Base-by-base conservation (phyloP, 2,113 vertebrate species). In the Ivindomyrus marchei region DNA sequence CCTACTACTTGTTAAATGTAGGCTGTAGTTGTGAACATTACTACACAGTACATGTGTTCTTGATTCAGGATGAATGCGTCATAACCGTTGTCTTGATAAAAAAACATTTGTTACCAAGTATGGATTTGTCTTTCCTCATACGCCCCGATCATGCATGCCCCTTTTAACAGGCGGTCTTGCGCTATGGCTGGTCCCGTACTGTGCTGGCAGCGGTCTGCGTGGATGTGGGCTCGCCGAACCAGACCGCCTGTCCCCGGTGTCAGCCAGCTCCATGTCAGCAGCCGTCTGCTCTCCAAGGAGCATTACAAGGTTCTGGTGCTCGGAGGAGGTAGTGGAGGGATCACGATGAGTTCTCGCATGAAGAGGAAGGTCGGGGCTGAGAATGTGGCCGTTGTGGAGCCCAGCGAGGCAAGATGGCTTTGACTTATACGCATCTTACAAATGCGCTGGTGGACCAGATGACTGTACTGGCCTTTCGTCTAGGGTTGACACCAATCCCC, bases 301-400 rank as follows among this genome's bases (percentile, higher is more conserved):
- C 95, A 98, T 91, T 97, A 97, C 88, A 97, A 98, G 92, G 96
- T 99, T 1, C 95, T 99, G 0, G 98, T 99, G 77, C 93, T 99
- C 0, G 98, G 98, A 4, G 98, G 98, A 91, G 98, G 98, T 1
- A 93, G 94, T 1, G 98, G 97, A 0, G 98, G 98, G 1, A 97
- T 98, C n/a, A 0, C 97, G n/a, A 99, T 99, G 98, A 95, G 97
- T 0, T 95, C 98, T 17, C 96, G 98, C 0, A 97, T 99, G 97
- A 99, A 98, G 94, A 97, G 97, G 93, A 97, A 95, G 91, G 91
- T 99, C 8, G 98, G 98, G 5, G 96, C 97, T 6, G 96, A 92
- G 88, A 97, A 98, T 0, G 97, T 99, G 92, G 98, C 97, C 19
- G 92, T 99, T 0, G 95, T 99, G 90, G 98, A 99, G 92, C 98